Conservation (phyloP, 2,888 invertebrate species). For the Agrilus cyanescens region DNA sequence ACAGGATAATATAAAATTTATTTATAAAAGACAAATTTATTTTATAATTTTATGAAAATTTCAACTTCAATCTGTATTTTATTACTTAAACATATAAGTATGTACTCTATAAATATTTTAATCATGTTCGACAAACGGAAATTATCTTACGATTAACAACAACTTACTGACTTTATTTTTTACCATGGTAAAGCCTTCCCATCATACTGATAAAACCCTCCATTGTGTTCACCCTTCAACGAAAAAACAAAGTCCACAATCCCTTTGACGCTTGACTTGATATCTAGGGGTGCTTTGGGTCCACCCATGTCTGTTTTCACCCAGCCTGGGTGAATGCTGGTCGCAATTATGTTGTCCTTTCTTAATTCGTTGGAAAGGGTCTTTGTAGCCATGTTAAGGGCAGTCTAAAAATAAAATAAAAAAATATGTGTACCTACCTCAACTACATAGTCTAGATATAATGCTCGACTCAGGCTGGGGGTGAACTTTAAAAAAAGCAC, state of each 20-base stretch:
- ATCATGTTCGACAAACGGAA: no score
- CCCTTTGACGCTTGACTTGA: slow-evolving; percentile 51
- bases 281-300: slow-evolving; percentile 58
- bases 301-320: slow-evolving; percentile 87
- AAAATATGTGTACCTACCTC: no score
- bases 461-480: no score
- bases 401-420: slow-evolving; percentile 47
- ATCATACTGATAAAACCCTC: slow-evolving; percentile 67
- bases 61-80: no score
- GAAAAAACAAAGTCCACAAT: slow-evolving; percentile 54
- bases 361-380: slow-evolving; percentile 74
- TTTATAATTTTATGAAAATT: no score
- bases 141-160: no score
- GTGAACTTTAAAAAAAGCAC: no score
- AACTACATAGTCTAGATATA: no score
- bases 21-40: no score
- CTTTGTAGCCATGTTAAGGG: slow-evolving; percentile 76
- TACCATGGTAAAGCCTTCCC: slow-evolving; percentile 66
- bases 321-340: slow-evolving; percentile 82
- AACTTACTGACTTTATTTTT: slow-evolving; percentile 7
- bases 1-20: no score
- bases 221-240: slow-evolving; percentile 55
- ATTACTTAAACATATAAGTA: no score
- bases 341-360: slow-evolving; percentile 59
- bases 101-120: no score